phyloP scores from a whole-genome alignment of 1,140 invertebrate genomes.

The Pentalonia nigronervosa region DNA sequence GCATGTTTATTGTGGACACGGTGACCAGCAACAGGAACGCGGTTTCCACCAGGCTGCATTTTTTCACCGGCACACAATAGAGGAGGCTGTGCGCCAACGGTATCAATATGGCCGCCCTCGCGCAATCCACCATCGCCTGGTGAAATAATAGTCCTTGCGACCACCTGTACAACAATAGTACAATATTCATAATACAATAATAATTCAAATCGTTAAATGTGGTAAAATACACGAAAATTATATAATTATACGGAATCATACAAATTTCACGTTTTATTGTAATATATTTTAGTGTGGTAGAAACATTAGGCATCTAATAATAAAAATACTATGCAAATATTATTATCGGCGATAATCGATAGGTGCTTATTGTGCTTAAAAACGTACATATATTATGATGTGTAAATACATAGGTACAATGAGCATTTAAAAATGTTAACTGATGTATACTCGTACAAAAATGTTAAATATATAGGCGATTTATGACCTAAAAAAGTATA shows the following conservation, averaged over 20 bases:
- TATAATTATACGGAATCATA: background rate
- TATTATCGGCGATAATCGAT: too few relatives aligned
- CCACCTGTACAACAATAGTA: conserved; percentile 72
- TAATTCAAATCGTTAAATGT: conserved; percentile 69
- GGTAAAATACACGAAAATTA: conserved; percentile 60
- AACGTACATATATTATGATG: too few relatives aligned
- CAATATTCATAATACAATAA: background rate
- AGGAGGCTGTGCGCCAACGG: conserved; percentile 84
- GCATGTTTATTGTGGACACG: conserved; percentile 88
- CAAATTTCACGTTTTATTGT: background rate
- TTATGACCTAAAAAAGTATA: too few relatives aligned
- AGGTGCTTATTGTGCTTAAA: too few relatives aligned
- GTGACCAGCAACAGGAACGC: conserved; percentile 88
- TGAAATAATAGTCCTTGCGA: conserved; percentile 87
- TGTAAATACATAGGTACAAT: too few relatives aligned
- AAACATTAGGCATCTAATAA: too few relatives aligned
- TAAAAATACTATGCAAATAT: too few relatives aligned
- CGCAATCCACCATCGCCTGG: conserved; percentile 85
- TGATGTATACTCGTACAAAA: too few relatives aligned
- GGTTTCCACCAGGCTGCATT: conserved; percentile 88
- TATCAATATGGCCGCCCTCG: conserved; percentile 79
- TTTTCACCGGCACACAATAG: conserved; percentile 79
- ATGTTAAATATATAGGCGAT: too few relatives aligned
- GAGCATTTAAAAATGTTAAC: too few relatives aligned
- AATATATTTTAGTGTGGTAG: background rate